Evolutionary conservation across 2,113 vertebrate species (phyloP).

Genomic region (Erythrocercus mccallii): DNA sequence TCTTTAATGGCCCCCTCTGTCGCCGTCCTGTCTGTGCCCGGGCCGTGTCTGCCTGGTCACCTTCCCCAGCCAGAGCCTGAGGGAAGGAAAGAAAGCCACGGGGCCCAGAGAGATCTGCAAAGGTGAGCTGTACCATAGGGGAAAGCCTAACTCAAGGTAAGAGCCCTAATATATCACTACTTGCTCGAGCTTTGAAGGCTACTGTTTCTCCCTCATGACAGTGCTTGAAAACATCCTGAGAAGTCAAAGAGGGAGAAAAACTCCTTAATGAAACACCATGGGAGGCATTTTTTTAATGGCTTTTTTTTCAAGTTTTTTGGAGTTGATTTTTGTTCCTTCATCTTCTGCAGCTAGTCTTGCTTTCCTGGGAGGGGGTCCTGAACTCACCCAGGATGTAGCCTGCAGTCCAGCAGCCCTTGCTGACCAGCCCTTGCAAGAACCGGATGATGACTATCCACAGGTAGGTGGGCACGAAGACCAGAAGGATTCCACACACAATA

Average conservation of each 20-base stretch:
- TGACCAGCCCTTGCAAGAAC: constrained; percentile 77
- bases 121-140: rapidly evolving
- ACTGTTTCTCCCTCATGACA: background rate
- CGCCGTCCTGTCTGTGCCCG: rapidly evolving
- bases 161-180: background rate
- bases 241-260: background rate
- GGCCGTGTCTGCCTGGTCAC: background rate
- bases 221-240: background rate
- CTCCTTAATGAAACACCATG: background rate
- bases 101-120: too few relatives aligned
- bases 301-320: background rate
- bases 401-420: constrained; percentile 76
- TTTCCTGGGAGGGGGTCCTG: background rate
- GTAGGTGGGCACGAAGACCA: constrained; percentile 74
- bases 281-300: background rate
- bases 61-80: background rate
- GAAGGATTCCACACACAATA: constrained; percentile 56
- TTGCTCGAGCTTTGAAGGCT: background rate
- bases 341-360: background rate
- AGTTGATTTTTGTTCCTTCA: background rate
- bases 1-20: background rate
- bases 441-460: constrained; percentile 72
- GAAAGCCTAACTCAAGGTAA: background rate
- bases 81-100: background rate
- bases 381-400: constrained; percentile 79